Percentiles rank a stretch among this genome's conserved stretches.
Conservation (phyloP, 2,797 vertebrate genomes). For the Myoxocephalus aenaeus region DNA sequence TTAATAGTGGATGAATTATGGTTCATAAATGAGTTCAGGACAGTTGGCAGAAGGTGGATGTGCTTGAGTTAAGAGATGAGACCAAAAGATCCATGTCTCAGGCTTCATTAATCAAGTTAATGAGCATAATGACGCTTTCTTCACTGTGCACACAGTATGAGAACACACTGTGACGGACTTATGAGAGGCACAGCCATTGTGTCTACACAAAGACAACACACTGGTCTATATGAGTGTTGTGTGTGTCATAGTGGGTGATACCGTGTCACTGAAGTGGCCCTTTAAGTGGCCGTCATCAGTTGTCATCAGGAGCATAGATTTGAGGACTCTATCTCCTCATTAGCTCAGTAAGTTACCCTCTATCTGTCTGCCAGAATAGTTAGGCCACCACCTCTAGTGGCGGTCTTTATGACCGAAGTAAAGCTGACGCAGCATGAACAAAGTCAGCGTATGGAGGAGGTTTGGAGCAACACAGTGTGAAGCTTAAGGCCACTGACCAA, state of each 20-base stretch:
- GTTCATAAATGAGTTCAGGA: slow-evolving; percentile 5
- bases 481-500: too few species aligned
- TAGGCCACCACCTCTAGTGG: neutral
- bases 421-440: too few species aligned
- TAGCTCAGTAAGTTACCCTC: neutral
- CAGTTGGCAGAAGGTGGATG: slow-evolving; percentile 22
- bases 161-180: neutral
- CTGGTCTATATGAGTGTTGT: neutral
- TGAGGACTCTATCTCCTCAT: neutral
- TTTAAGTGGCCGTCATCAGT: neutral
- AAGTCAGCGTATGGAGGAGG: neutral
- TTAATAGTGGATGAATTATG: slow-evolving; percentile 15
- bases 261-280: neutral
- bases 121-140: slow-evolving; percentile 28
- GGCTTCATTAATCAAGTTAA: slow-evolving; percentile 42
- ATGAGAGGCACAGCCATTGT: neutral
- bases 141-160: slow-evolving; percentile 13
- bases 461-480: too few species aligned
- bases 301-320: neutral
- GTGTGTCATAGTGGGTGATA: neutral
- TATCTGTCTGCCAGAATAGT: neutral
- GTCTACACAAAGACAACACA: slow-evolving; percentile 1
- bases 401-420: neutral
- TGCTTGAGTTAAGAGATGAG: slow-evolving; percentile 11
- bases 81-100: slow-evolving; percentile 13